Evolutionary conservation across 2,113 vertebrate genomes (phyloP), one percentile per base, ranked within the genome.

Genomic region (Tretioscincus oriximinensis): DNA sequence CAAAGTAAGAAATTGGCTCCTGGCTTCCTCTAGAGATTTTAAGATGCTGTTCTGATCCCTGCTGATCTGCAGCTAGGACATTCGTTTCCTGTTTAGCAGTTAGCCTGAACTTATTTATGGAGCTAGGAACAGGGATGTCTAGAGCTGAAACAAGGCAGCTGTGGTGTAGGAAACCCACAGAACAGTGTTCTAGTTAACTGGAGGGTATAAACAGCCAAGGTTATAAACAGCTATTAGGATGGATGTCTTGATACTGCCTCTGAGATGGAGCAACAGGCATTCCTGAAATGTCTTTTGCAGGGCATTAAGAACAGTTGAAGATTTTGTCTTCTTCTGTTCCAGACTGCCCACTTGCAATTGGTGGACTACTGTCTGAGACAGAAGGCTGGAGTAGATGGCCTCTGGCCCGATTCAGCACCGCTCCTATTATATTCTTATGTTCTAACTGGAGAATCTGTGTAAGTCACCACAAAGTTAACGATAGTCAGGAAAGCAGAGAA

Each of bases 51-150:
- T 1, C 87, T 80, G 87, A 8, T 83, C 83, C 51, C 85, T 80
- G 35, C 73, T 89, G 84, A 69, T 87, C 69, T 85, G 12, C 89
- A 76, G 73, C 83, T 91, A 64, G 86, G 70, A 86, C 79, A 87
- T 60, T 74, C 67, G 78, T 88, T 87, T 91, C 77, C 82, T 91
- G 81, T 64, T 90, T 81, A 81, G 72, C 73, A 60, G 64, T 81
- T 71, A 77, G 35, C 54, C 49, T 83, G 76, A 89, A 72, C 84
- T 20, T 45, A 76, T 79, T 88, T 86, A 74, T 77, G 67, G 70
- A 84, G 41, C 61, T 49, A 2, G 66, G 61, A n/a, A 49, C 20
- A 24, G 66, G 18, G 26, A 20, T 88, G 85, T 78, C 85, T 91
- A 82, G 70, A 31, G 69, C 83, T 78, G 66, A 60, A 76, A 74